Base-by-base conservation (phyloP, 2,113 vertebrate genomes). In the Grammomys surdaster region DNA sequence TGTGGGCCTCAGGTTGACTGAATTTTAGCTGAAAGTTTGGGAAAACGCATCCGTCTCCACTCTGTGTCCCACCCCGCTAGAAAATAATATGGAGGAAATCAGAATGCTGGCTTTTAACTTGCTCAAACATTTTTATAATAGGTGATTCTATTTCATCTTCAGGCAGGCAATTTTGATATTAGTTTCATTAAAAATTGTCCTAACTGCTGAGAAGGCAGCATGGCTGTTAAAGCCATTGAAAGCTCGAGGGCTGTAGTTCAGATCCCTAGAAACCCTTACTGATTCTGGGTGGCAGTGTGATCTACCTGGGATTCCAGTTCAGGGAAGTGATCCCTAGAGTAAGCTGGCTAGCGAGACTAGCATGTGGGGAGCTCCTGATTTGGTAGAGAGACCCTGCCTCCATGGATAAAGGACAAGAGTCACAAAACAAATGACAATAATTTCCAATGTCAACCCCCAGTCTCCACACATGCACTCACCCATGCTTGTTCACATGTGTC, bases 161-260 rank as follows among this genome's bases (percentile, higher is more conserved):
- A 12, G 36, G n/a, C 5, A n/a, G 58, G 9, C 26, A 11, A 51
- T 93, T 94, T 36, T 86, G 46, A 70, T 69, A 67, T 63, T 80
- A 48, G 33, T 28, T 11, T 56, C 33, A 54, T 48, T 82, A 70
- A 36, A 36, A 24, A 3, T 5, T 72, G 58, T 88, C 73, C 48
- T 67, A 67, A 67, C 40, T 46, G 60, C 26, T 20, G 43, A 2
- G 60, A 28, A 48, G 16, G 65, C 20, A 28, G 28, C 3, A 33
- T 28, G 19, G 7, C 16, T 60, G 58, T 63, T 19, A 65, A 31
- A 46, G 60, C 14, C 26, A 28, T 3, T 33, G 28, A 20, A 46
- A 33, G 43, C 10, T 2, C 0, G 2, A 46, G 60, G 60, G 20
- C 60, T 9, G 1, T 0, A 20, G 16, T 10, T 48, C 43, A 10